These are phyloP conservation scores for Helicoverpa armigera DNA, from an alignment of 1,140 invertebrate species.

Conservation along the genomic window DNA sequence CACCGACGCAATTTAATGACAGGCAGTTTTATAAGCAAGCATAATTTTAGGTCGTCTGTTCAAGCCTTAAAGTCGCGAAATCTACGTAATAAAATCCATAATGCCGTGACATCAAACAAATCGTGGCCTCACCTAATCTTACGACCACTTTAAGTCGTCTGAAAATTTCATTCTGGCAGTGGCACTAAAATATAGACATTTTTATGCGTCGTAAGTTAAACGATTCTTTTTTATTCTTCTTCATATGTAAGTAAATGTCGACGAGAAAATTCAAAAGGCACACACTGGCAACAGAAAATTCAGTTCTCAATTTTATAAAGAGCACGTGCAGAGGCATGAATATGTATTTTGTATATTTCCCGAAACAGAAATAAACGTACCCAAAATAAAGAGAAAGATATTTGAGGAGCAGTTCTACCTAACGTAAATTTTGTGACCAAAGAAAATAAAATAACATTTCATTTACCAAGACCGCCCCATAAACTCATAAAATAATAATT, in stretches of 20 bases:
- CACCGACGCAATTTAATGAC: conserved; percentile 5
- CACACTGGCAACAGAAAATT: conserved; percentile 4
- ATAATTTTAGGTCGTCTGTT: conserved; percentile 52
- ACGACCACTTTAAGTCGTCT: conserved; percentile 46
- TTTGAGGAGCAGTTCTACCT: not conserved
- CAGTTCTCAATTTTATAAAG: conserved; percentile 38
- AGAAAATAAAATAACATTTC: conserved; percentile 35
- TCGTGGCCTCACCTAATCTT: conserved; percentile 54
- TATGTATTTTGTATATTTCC: conserved; percentile 16
- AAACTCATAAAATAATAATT: conserved; percentile 25
- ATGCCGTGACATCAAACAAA: conserved; percentile 57
- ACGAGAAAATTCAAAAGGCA: not conserved
- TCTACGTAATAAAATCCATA: conserved; percentile 53
- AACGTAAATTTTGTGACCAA: conserved; percentile 3
- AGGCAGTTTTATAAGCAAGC: conserved; percentile 51
- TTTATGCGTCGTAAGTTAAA: conserved; percentile 26
- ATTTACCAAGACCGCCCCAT: conserved; percentile 11
- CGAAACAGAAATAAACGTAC: conserved; percentile 16
- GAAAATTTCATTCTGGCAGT: conserved; percentile 45
- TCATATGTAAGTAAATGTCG: not conserved
- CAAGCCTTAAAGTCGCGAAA: conserved; percentile 44
- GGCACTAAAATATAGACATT: conserved; percentile 33
- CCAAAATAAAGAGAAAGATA: conserved; percentile 8
- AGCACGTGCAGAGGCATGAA: conserved; percentile 20
- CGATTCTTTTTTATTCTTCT: conserved; percentile 12